Evolutionary conservation across 2,888 invertebrate species (phyloP).

Genomic region (Parelbella ahira): DNA sequence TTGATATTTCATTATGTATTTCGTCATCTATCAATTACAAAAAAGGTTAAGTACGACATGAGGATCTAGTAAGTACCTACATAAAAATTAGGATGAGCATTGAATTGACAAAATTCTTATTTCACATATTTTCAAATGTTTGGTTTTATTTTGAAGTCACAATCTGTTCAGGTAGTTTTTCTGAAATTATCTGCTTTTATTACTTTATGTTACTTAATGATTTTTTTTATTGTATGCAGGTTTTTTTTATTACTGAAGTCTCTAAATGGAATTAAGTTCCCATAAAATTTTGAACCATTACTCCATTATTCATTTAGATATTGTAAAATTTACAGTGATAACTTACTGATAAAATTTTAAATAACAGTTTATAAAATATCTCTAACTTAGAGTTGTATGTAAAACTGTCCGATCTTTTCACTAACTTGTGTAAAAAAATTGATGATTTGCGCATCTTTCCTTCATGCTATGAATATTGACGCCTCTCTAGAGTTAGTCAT

Average conservation of each 20-base stretch:
- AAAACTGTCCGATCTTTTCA: constrained; percentile 55
- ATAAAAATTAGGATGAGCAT: constrained; percentile 67
- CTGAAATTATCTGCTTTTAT: constrained; percentile 23
- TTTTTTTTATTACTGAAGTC: constrained; percentile 24
- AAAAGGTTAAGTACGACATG: too few relatives aligned
- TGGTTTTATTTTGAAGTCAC: constrained; percentile 42
- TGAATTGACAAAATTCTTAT: constrained; percentile 56
- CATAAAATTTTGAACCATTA: constrained; percentile 51
- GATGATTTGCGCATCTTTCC: constrained; percentile 72
- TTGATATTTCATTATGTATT: too few relatives aligned
- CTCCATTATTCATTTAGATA: constrained; percentile 55
- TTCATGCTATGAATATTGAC: constrained; percentile 74
- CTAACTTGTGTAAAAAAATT: constrained; percentile 65
- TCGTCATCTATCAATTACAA: too few relatives aligned
- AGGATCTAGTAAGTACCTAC: too few relatives aligned
- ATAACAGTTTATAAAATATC: constrained; percentile 60
- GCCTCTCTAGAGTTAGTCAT: constrained; percentile 77
- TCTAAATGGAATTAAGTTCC: constrained; percentile 79
- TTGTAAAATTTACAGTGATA: constrained; percentile 55
- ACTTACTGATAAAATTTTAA: constrained; percentile 54
- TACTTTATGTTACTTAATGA: constrained; percentile 39
- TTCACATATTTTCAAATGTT: constrained; percentile 80
- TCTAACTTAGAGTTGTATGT: constrained; percentile 58
- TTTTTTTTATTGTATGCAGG: constrained; percentile 34
- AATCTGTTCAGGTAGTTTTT: constrained; percentile 31